These are phyloP conservation scores for Tribolium castaneum DNA, from an alignment of 1,140 invertebrate species.

Conservation along the genomic window DNA sequence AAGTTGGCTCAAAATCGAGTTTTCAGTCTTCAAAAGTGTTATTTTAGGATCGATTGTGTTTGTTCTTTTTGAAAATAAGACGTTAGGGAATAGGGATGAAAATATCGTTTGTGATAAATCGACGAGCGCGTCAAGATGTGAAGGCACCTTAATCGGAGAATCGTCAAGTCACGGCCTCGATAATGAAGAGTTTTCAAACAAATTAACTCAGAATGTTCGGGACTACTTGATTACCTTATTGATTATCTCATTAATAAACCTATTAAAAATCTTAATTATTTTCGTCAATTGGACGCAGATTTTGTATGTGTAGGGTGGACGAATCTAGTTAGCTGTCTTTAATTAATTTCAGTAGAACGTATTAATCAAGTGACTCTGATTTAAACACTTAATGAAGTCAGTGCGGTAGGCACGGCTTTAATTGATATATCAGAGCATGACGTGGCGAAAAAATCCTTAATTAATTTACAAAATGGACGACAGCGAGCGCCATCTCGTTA, in stretches of 20 bases:
- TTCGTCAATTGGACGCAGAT: slow-evolving; percentile 1
- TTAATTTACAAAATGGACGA: slow-evolving; percentile 15
- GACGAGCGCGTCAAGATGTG: not conserved
- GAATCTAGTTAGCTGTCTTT: slow-evolving; percentile 12
- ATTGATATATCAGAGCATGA: slow-evolving; percentile 30
- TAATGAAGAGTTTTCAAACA: slow-evolving; percentile 46
- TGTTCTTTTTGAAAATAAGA: too few species aligned
- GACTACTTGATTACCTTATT: slow-evolving; percentile 44
- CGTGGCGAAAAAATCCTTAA: not conserved
- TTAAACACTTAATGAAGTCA: slow-evolving; percentile 19
- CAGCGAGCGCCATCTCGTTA: not conserved
- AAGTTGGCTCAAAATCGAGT: not conserved
- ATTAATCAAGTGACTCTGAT: slow-evolving; percentile 27
- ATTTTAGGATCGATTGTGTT: not conserved
- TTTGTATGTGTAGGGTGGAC: not conserved
- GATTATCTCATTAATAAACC: slow-evolving; percentile 45
- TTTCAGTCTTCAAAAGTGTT: not conserved
- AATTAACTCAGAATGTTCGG: slow-evolving; percentile 37
- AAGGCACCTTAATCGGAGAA: slow-evolving; percentile 10
- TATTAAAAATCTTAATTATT: slow-evolving; percentile 43
- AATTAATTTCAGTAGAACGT: slow-evolving; percentile 31
- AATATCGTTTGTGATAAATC: too few species aligned
- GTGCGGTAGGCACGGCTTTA: slow-evolving; percentile 16
- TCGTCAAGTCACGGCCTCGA: slow-evolving; percentile 32
- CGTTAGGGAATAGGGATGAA: too few species aligned